These are phyloP conservation scores for Agrilus planipennis DNA, from an alignment of 1,140 invertebrate genomes.

Conservation along the genomic window DNA sequence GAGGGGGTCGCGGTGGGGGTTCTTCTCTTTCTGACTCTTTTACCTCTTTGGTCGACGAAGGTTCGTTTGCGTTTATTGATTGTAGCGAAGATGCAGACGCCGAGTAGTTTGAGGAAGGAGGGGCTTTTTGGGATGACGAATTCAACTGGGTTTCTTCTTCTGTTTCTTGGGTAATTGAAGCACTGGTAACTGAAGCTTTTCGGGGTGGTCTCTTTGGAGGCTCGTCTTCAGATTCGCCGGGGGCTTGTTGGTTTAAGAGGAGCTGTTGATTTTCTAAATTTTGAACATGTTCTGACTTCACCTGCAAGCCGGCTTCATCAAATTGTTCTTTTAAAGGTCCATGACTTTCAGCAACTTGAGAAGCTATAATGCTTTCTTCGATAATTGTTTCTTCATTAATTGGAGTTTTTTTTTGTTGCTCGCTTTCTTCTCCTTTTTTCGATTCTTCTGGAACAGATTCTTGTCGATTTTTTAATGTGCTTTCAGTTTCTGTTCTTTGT, in stretches of 20 bases:
- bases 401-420: conserved; percentile 32
- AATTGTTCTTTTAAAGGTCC: conserved; percentile 1
- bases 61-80: too few species aligned
- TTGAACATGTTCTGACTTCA: background rate
- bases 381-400: conserved; percentile 14
- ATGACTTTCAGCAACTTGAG: background rate
- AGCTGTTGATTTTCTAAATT: background rate
- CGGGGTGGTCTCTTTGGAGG: conserved; percentile 42
- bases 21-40: too few species aligned
- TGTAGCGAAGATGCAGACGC: too few species aligned
- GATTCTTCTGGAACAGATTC: conserved; percentile 9
- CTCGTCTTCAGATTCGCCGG: conserved; percentile 27
- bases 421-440: conserved; percentile 8
- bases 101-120: too few species aligned
- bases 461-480: background rate
- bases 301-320: too few species aligned
- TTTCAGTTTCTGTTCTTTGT: conserved; percentile 17
- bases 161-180: too few species aligned
- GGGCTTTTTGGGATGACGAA: too few species aligned
- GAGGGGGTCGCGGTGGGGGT: conserved; percentile 42
- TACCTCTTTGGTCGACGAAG: too few species aligned
- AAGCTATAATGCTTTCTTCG: background rate
- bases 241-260: background rate
- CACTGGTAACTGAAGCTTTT: too few species aligned
- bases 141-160: too few species aligned